Base-by-base conservation (phyloP, 2,888 invertebrate genomes). In the Cybosia mesomella region DNA sequence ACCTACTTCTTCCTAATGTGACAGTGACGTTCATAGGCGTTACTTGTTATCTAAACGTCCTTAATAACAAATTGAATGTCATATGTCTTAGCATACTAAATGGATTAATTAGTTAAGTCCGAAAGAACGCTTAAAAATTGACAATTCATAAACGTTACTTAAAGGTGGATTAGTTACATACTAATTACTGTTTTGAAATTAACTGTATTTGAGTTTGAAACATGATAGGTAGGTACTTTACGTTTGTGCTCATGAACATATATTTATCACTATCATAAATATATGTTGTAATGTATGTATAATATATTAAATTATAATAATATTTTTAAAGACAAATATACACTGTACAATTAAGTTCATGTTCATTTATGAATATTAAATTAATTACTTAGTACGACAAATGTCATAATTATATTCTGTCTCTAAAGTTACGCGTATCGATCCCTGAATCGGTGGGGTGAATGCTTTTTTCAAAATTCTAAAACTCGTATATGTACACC, bases 371-470 rank as follows among this genome's bases (percentile, higher is more conserved):
- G 43, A 32, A 49, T 49, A 49, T 32, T 49, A 9, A 49, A 61
- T 49, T 53, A 62, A 49, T 49, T 62, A 28, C 7, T 13, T 55
- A 24, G 24, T 55, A 66, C 78, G 77, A 75, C 79, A 72, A 68
- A 59, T 76, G 76, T 68, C 76, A 77, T 21, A 4, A 28, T 54
- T 67, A 72, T 68, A 75, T 78, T 73, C 67, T 32, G 54, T 34
- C 18, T 34, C 36, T 34, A 15, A n/a, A 24, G 59, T 39, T 58
- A 39, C 39, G 39, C 15, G 22, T 54, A 54, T 59, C 34, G 22
- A 22, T 5, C 15, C 21, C 21, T 62, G 22, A 54, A 10, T 9
- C 1, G 1, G 32, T 34, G 18, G 63, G 54, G 63, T 63, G 34
- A 32, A 62, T 22, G n/a, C 62, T 21, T 54, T 63, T 39, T 53